phyloP scores from a whole-genome alignment of 2,113 vertebrate species.

The Tachuris rubrigastra region DNA sequence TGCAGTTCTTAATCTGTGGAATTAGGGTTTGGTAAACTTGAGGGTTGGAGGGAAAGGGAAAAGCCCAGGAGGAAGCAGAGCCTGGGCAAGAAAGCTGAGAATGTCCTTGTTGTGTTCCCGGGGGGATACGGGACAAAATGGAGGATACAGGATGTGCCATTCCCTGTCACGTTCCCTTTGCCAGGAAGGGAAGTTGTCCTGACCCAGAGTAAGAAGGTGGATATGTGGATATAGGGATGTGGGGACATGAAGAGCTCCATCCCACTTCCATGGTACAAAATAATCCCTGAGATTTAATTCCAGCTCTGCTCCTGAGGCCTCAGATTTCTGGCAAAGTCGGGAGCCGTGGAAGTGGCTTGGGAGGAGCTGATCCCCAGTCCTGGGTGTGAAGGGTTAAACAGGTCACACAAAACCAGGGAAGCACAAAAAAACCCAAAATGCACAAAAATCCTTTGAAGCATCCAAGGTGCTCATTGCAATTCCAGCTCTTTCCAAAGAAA shows the following conservation, averaged over 20 bases:
- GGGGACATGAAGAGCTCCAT: neutral
- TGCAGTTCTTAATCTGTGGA: neutral
- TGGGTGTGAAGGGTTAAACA: neutral
- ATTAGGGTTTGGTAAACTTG: neutral
- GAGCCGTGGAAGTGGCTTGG: neutral
- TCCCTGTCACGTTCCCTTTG: neutral
- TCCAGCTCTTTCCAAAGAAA: neutral
- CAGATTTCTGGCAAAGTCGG: rapidly evolving
- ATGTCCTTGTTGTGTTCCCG: neutral
- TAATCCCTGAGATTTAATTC: rapidly evolving
- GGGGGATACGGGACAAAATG: neutral
- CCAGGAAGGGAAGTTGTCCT: neutral
- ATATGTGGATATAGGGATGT: neutral
- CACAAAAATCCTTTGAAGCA: neutral
- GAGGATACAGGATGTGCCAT: rapidly evolving
- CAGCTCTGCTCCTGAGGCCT: neutral
- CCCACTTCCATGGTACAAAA: too few species aligned
- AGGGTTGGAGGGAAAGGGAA: neutral
- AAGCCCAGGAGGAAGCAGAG: neutral
- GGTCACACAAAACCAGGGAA: too few species aligned
- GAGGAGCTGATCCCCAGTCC: neutral
- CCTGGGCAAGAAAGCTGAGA: neutral
- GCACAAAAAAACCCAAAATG: neutral
- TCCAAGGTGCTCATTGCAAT: neutral
- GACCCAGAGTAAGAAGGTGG: too few species aligned